Evolutionary conservation across 2,113 vertebrate species (phyloP).

Genomic region (Pseudopodoces humilis): DNA sequence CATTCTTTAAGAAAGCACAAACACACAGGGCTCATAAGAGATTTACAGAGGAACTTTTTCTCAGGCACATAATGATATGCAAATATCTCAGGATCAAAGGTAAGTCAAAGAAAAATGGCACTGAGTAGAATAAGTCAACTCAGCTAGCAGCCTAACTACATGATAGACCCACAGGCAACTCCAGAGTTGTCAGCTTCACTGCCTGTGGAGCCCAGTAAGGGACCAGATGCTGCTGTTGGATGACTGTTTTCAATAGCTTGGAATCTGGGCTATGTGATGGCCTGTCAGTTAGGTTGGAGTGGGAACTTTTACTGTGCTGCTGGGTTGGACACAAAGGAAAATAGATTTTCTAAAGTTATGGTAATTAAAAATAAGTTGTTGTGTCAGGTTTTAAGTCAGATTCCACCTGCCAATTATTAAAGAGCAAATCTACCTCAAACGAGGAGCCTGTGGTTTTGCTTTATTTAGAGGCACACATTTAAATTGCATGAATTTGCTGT

Average conservation of each 20-base stretch:
- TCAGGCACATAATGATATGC: slow-evolving; percentile 31
- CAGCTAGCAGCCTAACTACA: not conserved
- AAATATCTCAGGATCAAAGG: slow-evolving; percentile 66
- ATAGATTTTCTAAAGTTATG: not conserved
- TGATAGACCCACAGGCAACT: slow-evolving; percentile 39
- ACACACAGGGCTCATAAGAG: not conserved
- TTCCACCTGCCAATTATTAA: not conserved
- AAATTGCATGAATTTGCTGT: not conserved
- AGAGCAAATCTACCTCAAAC: not conserved
- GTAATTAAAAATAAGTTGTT: not conserved
- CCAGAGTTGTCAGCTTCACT: slow-evolving; percentile 46
- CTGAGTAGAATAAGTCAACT: slow-evolving; percentile 14
- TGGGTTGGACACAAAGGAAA: not conserved
- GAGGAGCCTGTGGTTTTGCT: not conserved
- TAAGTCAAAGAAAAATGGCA: slow-evolving; percentile 62
- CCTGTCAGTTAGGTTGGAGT: not conserved
- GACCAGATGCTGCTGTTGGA: slow-evolving; percentile 25
- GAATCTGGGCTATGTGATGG: not conserved
- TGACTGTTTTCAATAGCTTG: not conserved
- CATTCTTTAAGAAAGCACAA: not conserved
- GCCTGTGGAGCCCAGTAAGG: not conserved
- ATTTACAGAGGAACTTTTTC: not conserved
- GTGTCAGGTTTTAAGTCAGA: not conserved
- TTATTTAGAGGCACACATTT: not conserved
- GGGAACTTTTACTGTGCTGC: not conserved